Conservation (phyloP, 2,888 invertebrate genomes). For the Callyntrura guangdongensis region DNA sequence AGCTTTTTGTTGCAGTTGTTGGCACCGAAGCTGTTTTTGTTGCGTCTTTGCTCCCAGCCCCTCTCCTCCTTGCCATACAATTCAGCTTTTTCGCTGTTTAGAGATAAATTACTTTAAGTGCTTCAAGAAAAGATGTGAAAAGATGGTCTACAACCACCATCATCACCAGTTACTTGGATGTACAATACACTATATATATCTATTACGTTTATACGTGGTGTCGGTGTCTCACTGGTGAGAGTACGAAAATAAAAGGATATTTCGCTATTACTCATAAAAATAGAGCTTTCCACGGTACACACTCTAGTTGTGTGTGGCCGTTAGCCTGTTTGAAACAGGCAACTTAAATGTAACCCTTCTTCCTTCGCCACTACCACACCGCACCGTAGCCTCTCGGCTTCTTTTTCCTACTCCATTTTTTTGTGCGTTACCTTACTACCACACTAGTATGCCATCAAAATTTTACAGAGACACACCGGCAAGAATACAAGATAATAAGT, state of each 20-base stretch:
- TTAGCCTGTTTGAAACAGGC: constrained; percentile 30
- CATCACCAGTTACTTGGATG: background rate
- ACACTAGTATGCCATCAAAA: background rate
- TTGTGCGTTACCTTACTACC: background rate
- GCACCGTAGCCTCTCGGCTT: background rate
- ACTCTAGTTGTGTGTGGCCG: background rate
- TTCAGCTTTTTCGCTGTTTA: constrained; percentile 70
- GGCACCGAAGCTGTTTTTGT: constrained; percentile 72
- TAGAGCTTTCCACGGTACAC: background rate
- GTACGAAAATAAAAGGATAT: no score
- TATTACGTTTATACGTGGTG: background rate
- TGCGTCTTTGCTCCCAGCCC: constrained; percentile 54
- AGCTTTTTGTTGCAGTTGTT: constrained; percentile 56
- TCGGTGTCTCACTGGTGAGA: no score
- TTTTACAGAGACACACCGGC: constrained; percentile 39
- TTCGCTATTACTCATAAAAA: background rate
- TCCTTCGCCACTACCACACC: background rate
- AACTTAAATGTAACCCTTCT: constrained; percentile 40
- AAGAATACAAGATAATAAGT: constrained; percentile 48
- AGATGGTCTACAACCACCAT: constrained; percentile 26
- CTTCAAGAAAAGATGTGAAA: constrained; percentile 59
- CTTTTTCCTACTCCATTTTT: constrained; percentile 19
- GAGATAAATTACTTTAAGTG: constrained; percentile 75
- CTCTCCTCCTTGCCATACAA: constrained; percentile 48
- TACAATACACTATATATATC: background rate